Evolutionary conservation across 2,113 vertebrate species (phyloP), one percentile per base, ranked within the genome.

Genomic region (Vicugna pacos): DNA sequence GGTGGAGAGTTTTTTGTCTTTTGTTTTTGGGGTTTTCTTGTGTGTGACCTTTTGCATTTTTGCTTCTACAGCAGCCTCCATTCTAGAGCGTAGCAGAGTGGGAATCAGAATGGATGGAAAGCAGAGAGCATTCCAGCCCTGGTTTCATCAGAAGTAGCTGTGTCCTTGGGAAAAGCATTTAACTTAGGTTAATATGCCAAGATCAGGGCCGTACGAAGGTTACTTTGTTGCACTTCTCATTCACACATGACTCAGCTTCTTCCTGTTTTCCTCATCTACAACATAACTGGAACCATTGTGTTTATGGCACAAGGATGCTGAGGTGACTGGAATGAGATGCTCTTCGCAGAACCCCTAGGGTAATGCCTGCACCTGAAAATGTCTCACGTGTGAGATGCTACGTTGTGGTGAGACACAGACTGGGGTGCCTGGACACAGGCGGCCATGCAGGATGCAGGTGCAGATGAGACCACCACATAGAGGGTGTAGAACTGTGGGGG

Each of bases 331-430:
- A 24, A 42, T 16, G 24, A 65, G 38, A n/a, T 3, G 2, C 42
- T 8, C 14, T 1, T 0, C 14, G 56, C 54, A 10, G 38, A 84
- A 65, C 38, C 58, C 6, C 2, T 15, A 32, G 77, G 38, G 10
- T 46, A 15, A 20, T 15, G 22, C n/a, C 50, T 32, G 6, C 14
- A 15, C 20, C 0, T 38, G 15, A 35, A 28, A 3, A 8, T 2
- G 26, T 10, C 16, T 30, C 10, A 0, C 3, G 6, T n/a, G 3
- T 13, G 26, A 46, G 64, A 3, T 14, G 3, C 19, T 8, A 0
- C 1, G 0, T 0, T 24, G 17, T 46, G n/a, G n/a, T 11, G 38
- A 65, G 62, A 73, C 19, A 15, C 12, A 65, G 42, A 35, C 0
- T 11, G n/a, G n/a, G 15, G 48, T 9, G 19, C 46, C 28, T 1